Evolutionary conservation across 1,140 invertebrate species (phyloP), one percentile per base, ranked within the genome.

Genomic region (Scaptomyza pallida): DNA sequence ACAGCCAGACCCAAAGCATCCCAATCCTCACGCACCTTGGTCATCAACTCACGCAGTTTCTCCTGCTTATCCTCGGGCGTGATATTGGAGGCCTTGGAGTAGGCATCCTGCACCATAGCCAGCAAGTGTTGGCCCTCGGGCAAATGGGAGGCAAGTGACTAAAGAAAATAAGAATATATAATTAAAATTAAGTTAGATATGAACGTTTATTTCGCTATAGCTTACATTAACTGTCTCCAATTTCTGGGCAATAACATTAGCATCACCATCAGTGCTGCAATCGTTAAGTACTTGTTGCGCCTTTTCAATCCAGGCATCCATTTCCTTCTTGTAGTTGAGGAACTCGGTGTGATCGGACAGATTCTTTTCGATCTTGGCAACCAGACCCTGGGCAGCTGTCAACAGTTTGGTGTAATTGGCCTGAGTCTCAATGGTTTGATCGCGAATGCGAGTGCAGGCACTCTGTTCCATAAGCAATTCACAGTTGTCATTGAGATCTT

Each of bases 311-410:
- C 97, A 98, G 30, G 94, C 93, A 63, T 97, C 94, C 72, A 97
- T 92, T 79, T 97, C 95, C 70, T 95, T 94, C 82, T 96, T 97
- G 3, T 96, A 96, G 77, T 96, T 96, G 1, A 96, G 92, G 91
- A 97, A 98, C 86, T 98, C 96, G 0, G 96, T 97, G 64, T 97
- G 96, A 91, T 98, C 97, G 1, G 95, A 95, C 0, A 98, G 90
- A 91, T 96, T 97, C 92, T 98, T 98, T 82, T 98, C 96, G 2
- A 97, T 94, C 85, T 95, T 95, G 1, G 95, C 95, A 1, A 97
- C 95, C 15, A 97, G 92, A 51, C 95, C 94, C 92, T 97, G 96
- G 45, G 95, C 94, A 51, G 94, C 94, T 0, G 96, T 96, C 41
- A 97, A 70, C 0, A 97, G 80, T 67, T 94, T 94, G 0, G 95